Evolutionary conservation across 2,113 vertebrate species (phyloP).

Genomic region (Nannospalax galili): DNA sequence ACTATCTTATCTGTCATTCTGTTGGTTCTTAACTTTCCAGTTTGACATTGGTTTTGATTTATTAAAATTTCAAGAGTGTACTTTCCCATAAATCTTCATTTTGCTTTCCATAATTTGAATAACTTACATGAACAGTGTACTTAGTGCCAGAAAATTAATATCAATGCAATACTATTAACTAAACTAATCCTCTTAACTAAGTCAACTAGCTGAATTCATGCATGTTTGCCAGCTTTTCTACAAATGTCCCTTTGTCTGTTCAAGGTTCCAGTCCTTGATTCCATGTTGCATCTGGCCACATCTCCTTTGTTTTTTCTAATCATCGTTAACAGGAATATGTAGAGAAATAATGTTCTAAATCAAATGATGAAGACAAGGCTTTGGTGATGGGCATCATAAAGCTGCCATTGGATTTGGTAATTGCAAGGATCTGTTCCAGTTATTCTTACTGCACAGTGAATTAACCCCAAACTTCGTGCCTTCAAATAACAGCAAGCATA

Average conservation of each 20-base stretch:
- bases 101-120: constrained; percentile 4
- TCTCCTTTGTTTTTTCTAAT: constrained; percentile 36
- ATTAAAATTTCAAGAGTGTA: not conserved
- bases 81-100: not conserved
- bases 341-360: not conserved
- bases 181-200: not conserved
- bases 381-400: not conserved
- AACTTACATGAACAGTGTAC: not conserved
- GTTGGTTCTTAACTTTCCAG: constrained; percentile 37
- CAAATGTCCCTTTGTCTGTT: not conserved
- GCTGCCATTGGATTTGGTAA: not conserved
- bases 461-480: not conserved
- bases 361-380: not conserved
- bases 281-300: not conserved
- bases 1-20: not conserved
- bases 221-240: constrained; percentile 9
- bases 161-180: not conserved
- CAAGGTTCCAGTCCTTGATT: not conserved
- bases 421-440: not conserved
- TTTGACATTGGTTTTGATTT: constrained; percentile 44
- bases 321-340: not conserved
- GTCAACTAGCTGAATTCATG: not conserved
- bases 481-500: not conserved
- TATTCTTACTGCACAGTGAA: not conserved
- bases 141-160: constrained; percentile 47